Evolutionary conservation across 2,888 invertebrate genomes (phyloP).

Genomic region (Trichogramma evanescens): DNA sequence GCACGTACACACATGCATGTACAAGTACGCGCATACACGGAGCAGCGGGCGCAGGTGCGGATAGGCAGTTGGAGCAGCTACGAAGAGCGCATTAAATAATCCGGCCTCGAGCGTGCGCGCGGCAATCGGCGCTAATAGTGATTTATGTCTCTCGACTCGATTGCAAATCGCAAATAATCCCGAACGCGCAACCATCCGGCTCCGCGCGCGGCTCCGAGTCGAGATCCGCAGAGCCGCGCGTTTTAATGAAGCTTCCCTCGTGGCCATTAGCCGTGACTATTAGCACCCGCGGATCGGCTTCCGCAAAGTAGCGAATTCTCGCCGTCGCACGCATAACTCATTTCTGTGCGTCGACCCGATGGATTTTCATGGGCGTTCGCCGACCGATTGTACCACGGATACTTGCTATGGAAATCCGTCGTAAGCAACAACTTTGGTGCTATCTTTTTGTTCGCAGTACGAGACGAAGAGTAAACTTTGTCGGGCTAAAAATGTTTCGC

Average conservation of each 20-base stretch:
- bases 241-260: neutral
- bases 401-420: too few species aligned
- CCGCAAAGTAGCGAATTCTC: constrained; percentile 1
- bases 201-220: neutral
- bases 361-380: too few species aligned
- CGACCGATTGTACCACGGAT: too few species aligned
- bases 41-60: too few species aligned
- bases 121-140: constrained; percentile 9
- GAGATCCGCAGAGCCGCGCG: neutral
- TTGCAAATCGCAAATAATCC: neutral
- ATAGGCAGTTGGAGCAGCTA: too few species aligned
- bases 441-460: too few species aligned
- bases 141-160: constrained; percentile 8
- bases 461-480: too few species aligned
- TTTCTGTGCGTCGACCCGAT: neutral
- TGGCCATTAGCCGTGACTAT: neutral
- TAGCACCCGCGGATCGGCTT: neutral
- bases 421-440: too few species aligned
- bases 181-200: neutral
- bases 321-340: neutral
- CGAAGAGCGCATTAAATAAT: too few species aligned
- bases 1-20: too few species aligned
- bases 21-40: too few species aligned
- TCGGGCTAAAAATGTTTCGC: too few species aligned
- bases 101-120: neutral